Base-by-base conservation (phyloP, 2,888 invertebrate species). In the Aporophyla lueneburgensis region DNA sequence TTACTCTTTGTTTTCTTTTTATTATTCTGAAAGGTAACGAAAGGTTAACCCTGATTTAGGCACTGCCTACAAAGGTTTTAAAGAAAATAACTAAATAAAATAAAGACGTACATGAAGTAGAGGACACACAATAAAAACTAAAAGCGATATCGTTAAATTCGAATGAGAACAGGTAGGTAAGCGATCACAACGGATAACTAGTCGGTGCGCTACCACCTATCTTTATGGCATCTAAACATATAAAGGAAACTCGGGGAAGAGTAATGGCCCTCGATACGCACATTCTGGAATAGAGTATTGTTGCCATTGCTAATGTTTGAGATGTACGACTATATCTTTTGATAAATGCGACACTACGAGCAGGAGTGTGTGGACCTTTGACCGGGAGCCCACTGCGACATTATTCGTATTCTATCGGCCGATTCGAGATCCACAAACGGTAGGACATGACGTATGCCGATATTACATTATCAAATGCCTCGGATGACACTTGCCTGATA, bases 151-250 rank as follows among this genome's bases (percentile, higher is more conserved):
- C 89, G 91, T 90, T 90, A 91, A 91, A 92, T 92, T 93, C 91
- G 91, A 93, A 93, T 92, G 89, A 88, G 86, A 91, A 92, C 92
- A 93, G 92, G 93, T 93, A 93, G 92, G 93, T 92, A 93, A 93
- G 91, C 91, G 94, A 94, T 95, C 93, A 91, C 89, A 87, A 76
- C 80, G 89, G 93, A 94, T 94, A 94, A 92, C 92, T 89, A 89
- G 91, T 89, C 88, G 89, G 90, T 92, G 89, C 92, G 91, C 91
- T 90, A 84, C 88, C 90, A 89, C 89, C 90, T 95, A 95, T 95
- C 95, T 95, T 95, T 94, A 95, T 94, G 92, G 94, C 94, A 95
- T 95, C 95, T 92, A 90, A 92, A 92, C 94, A 92, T 94, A 93
- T 95, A 94, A 94, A 95, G 95, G 94, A 94, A 94, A 95, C 93